These are phyloP conservation scores for Helarctos malayanus DNA, from an alignment of 2,797 vertebrate species.

Conservation along the genomic window DNA sequence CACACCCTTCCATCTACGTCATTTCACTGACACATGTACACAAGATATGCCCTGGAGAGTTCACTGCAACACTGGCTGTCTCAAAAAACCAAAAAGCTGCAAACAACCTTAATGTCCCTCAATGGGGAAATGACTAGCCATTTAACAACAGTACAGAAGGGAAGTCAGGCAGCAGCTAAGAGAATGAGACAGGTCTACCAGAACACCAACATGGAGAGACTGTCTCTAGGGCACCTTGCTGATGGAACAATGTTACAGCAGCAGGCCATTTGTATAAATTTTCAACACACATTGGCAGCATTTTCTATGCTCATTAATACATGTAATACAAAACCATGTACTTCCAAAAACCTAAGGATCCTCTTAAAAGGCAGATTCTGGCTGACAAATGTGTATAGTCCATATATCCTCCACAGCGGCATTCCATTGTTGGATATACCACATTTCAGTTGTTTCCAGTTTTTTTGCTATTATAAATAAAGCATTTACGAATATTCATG, in stretches of 20 bases:
- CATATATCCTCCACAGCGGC: background rate
- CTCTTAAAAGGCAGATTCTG: background rate
- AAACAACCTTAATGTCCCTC: background rate
- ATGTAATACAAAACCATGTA: background rate
- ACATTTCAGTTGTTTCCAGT: background rate
- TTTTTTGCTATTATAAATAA: background rate
- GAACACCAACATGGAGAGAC: background rate
- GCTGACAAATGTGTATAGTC: background rate
- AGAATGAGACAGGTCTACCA: background rate
- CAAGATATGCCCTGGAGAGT: background rate
- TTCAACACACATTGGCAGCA: background rate
- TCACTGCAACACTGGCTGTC: accelerated
- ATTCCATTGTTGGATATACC: background rate
- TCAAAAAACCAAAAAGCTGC: background rate
- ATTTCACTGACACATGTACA: background rate
- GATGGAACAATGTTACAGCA: background rate
- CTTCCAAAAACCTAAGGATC: too few relatives aligned
- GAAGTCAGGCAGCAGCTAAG: background rate
- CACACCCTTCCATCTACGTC: background rate
- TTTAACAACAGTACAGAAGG: accelerated
- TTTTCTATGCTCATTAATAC: background rate
- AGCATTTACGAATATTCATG: background rate
- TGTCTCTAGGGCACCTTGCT: background rate
- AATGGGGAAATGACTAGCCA: background rate
- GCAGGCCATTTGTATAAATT: accelerated